Evolutionary conservation across 1,140 invertebrate genomes (phyloP), one percentile per base, ranked within the genome.

Genomic region (Bombus superbus): DNA sequence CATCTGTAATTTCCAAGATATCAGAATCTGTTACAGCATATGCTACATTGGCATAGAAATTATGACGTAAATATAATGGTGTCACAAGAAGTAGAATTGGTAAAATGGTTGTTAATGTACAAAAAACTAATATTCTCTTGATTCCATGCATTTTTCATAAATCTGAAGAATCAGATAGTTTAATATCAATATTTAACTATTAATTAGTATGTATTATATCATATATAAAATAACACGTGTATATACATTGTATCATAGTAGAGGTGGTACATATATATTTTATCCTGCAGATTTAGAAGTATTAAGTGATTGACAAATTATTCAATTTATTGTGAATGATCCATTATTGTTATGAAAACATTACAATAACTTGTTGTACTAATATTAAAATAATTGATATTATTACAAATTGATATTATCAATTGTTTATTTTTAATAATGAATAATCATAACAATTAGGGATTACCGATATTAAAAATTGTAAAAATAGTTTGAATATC

Each of bases 1-100:
- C 97, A 94, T 97, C 97, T 47, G 96, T 96, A 69, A 98, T 97
- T 93, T 97, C 97, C 75, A 98, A 95, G 72, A 98, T 96, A 95
- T 98, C 98, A 38, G 97, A 98, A 94, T 98, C 97, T 8, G 97
- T 97, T 86, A 98, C 96, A 81, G 96, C 95, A 91, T 97, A 98
- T 78, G 96, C 95, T 47, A 98, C 97, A 96, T 97, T 97, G 40
- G 96, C 96, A 95, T 97, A 98, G 28, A 96, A 94, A 86, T 96
- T 96, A 92, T 97, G 97, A 57, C 97, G 95, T 86, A 98, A 94
- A 94, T 98, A 98, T 57, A 98, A 93, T 66, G 97, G 97, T 88
- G 96, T 96, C 42, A 97, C 96, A 81, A 98, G 96, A 42, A 98
- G 94, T 78, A 96, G 95, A 81, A 96, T 96, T 71, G 98, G 98